phyloP scores from a whole-genome alignment of 2,113 vertebrate species.

The Corvus hawaiiensis region DNA sequence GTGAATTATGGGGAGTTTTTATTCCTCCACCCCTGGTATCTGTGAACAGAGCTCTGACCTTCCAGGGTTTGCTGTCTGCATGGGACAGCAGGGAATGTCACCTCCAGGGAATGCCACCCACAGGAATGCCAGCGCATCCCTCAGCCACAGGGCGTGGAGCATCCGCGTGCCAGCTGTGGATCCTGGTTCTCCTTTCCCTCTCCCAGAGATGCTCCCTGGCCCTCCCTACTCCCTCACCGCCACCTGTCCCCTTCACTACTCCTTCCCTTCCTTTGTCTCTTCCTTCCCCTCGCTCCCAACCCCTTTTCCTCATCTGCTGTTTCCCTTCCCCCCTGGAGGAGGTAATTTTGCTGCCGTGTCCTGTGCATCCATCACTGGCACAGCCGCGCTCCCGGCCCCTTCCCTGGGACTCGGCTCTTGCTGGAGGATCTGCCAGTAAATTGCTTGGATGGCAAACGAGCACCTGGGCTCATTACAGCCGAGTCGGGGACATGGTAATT shows the following conservation, averaged over 20 bases:
- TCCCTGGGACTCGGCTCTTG: not conserved
- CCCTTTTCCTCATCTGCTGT: not conserved
- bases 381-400: not conserved
- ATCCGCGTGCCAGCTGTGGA: accelerated
- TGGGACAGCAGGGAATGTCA: not conserved
- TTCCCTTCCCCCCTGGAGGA: not conserved
- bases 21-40: not conserved
- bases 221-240: not conserved
- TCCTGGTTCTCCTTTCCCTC: not conserved
- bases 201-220: not conserved
- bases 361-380: not conserved
- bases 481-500: not conserved
- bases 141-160: not conserved
- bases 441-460: constrained; percentile 41
- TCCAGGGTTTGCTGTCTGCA: not conserved
- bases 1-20: not conserved
- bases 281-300: not conserved
- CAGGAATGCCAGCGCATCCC: not conserved
- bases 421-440: constrained; percentile 20
- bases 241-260: not conserved
- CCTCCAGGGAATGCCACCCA: not conserved
- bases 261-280: not conserved
- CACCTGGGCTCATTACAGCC: constrained; percentile 32
- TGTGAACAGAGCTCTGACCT: not conserved
- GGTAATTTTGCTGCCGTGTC: not conserved